Evolutionary conservation across 2,113 vertebrate species (phyloP), one percentile per base, ranked within the genome.

Genomic region (Lepisosteus oculatus): DNA sequence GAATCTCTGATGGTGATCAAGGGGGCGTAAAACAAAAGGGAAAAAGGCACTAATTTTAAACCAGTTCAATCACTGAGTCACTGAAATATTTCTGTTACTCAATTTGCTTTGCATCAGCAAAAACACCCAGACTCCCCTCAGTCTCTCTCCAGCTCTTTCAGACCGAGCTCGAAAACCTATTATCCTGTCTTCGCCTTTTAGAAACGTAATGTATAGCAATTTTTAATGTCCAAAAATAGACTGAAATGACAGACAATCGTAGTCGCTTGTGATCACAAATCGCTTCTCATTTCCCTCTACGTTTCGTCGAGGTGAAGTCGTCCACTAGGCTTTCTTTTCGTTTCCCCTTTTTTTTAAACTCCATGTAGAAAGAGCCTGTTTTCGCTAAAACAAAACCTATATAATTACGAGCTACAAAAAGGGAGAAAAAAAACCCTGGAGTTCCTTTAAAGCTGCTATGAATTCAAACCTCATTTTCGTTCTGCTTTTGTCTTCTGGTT

Each of bases 151-250:
- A 41, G 9, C 51, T 17, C 15, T 56, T 17, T 68, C 29, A 9
- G 47, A 55, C 17, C 29, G 6, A 15, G 17, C 67, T 17, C 29
- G 15, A 9, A 42, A 41, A 12, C 55, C 41, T 70, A 59, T 13
- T 15, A 66, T 55, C 55, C 64, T 42, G 44, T 56, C 29, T 67
- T 44, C 9, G 8, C 6, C 29, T 29, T 29, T 29, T 29, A 29
- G 29, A 29, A 29, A 29, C 42, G 43, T 4, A 47, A 44, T 67
- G 65, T n/a, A 57, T 43, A 7, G 43, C 43, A 15, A 43, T 55
- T 55, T 80, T 73, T 83, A 83, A 80, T 73, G 66, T 87, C 85
- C 85, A 79, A 86, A 87, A 90, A 88, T 77, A 88, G 87, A 80
- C 76, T 6, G 78, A 86, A 84, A 70, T 79, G 78, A 80, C 79